A percentile compares a stretch with the other conserved stretches of the same genome.
phyloP scores from a whole-genome alignment of 1,140 invertebrate species.

The Calephelis nemesis region DNA sequence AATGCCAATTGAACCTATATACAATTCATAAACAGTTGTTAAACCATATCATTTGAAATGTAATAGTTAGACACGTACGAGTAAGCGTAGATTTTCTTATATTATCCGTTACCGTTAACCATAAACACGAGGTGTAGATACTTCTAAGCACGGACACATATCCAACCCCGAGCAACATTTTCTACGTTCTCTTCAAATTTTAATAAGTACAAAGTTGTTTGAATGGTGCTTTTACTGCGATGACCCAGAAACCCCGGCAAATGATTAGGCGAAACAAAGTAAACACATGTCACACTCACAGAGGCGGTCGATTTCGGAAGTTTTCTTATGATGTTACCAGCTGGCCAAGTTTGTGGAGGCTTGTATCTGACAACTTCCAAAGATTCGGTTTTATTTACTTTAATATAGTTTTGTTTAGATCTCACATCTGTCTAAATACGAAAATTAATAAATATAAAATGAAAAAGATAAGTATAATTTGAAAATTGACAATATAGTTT shows the following conservation, averaged over 20 bases:
- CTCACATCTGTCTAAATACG: too few relatives aligned
- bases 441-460: too few relatives aligned
- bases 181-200: neutral
- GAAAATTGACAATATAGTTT: too few relatives aligned
- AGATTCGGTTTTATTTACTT: constrained; percentile 12
- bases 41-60: too few relatives aligned
- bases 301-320: neutral
- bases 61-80: too few relatives aligned
- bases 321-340: constrained; percentile 15
- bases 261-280: constrained; percentile 15
- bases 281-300: constrained; percentile 14
- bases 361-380: neutral
- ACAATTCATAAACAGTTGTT: too few relatives aligned
- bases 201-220: constrained; percentile 4
- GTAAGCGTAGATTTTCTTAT: neutral
- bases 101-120: constrained; percentile 14
- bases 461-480: too few relatives aligned
- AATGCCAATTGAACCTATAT: too few relatives aligned
- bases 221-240: neutral
- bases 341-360: neutral
- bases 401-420: neutral
- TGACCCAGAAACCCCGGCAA: constrained; percentile 10
- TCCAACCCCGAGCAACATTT: neutral
- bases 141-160: constrained; percentile 1
- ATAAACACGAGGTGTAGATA: constrained; percentile 7